These are phyloP conservation scores for Protobothrops flavoviridis DNA, from an alignment of 2,113 vertebrate species.

Conservation along the genomic window DNA sequence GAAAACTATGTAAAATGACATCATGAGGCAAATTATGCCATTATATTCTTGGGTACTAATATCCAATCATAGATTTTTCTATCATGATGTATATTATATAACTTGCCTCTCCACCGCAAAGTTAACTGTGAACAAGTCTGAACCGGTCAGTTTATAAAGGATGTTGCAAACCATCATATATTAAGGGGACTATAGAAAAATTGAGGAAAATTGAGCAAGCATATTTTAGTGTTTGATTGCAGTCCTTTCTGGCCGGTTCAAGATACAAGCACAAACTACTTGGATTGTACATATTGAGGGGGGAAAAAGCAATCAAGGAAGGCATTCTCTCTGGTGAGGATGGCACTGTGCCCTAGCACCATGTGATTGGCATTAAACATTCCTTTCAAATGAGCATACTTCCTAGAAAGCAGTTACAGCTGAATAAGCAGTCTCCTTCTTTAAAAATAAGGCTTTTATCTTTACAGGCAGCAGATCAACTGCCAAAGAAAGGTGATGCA, in stretches of 20 bases:
- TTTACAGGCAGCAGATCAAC: neutral
- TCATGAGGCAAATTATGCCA: neutral
- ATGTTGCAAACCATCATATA: neutral
- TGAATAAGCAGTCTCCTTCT: neutral
- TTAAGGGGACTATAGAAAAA: neutral
- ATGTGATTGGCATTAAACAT: neutral
- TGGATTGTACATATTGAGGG: neutral
- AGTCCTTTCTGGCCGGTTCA: neutral
- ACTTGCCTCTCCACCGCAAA: neutral
- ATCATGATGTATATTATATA: neutral
- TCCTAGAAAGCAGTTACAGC: neutral
- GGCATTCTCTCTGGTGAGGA: neutral
- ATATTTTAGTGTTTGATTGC: neutral
- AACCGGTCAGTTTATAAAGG: neutral
- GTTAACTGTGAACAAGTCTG: neutral
- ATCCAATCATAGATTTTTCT: neutral
- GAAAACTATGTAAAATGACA: neutral
- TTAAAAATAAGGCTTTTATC: conserved; percentile 29
- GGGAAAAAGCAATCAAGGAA: neutral
- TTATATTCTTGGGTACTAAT: neutral
- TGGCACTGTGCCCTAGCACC: neutral
- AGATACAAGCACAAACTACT: neutral
- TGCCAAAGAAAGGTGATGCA: conserved; percentile 5
- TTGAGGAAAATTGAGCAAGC: neutral
- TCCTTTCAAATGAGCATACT: neutral